Evolutionary conservation across 2,888 invertebrate species (phyloP), one percentile per base, ranked within the genome.

Genomic region (Luperina testacea): DNA sequence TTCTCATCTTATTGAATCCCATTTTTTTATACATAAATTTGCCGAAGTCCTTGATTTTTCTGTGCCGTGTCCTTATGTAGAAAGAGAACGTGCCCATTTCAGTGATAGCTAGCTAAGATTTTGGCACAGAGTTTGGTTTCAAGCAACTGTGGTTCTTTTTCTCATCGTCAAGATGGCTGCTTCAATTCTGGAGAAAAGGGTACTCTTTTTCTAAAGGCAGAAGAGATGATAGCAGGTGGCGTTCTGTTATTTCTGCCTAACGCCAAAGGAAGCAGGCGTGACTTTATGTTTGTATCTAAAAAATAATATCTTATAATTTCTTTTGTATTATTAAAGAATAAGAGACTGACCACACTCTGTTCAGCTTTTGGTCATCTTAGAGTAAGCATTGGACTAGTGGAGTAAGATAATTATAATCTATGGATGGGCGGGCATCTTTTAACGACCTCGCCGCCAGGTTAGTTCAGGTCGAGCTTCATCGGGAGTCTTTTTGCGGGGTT

Each of bases 31-130:
- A 17, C 6, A 17, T 68, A 27, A 3, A 68, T 7, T 4, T 68
- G 7, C 27, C 38, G 0, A 65, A 24, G 42, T 65, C 38, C 13
- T 27, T 48, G 0, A 8, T 51, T 32, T 51, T 20, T 24, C 20
- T 27, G 24, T 51, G 8, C 13, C 11, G 5, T 32, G 32, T 38
- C 24, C 11, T 59, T 70, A 20, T 48, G 13, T 13, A 13, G 45
- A 45, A 38, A 81, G 3, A n/a, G 73, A 72, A 67, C 81, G 73
- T 81, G 73, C 45, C 74, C 45, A 61, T 27, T 61, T 45, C 7
- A 24, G 15, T 57, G 27, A 32, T 45, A 24, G 11, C 5, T 59
- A 15, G 11, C 5, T 59, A 15, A 27, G 51, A 73, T 81, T 72
- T 59, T 61, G 32, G 5, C 11, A 24, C 13, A 72, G 17, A 17